Evolutionary conservation across 2,888 invertebrate species (phyloP).

Genomic region (Chymomyza procnemis): DNA sequence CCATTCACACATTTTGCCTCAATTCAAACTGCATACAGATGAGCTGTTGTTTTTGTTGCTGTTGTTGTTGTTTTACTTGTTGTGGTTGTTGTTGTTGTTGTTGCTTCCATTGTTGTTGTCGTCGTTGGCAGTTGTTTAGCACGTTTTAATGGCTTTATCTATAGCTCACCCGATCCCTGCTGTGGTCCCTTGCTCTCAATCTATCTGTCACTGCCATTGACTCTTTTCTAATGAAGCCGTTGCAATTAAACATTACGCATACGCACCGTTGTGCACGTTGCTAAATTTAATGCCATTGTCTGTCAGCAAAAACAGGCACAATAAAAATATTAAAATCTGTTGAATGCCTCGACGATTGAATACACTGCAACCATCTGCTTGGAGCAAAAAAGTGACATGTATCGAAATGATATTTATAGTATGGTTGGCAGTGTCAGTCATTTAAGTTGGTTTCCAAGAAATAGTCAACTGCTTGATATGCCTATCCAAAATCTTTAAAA

Average conservation of each 20-base stretch:
- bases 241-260: conserved; percentile 69
- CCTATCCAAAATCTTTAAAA: no score
- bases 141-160: conserved; percentile 41
- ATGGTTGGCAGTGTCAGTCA: no score
- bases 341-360: no score
- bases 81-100: conserved; percentile 8
- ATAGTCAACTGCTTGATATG: no score
- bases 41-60: conserved; percentile 40
- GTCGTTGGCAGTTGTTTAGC: conserved; percentile 56
- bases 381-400: no score
- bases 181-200: neutral
- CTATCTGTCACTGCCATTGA: neutral
- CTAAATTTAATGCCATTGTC: conserved; percentile 61
- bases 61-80: conserved; percentile 19
- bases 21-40: conserved; percentile 67
- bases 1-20: conserved; percentile 43
- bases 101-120: neutral
- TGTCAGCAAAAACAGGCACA: conserved; percentile 1
- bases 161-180: neutral
- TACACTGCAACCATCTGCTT: no score
- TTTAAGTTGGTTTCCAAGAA: no score
- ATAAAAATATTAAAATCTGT: neutral
- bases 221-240: conserved; percentile 53
- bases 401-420: no score
- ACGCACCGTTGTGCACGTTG: conserved; percentile 52